phyloP scores from a whole-genome alignment of 2,113 vertebrate genomes.

The Xenopus borealis region DNA sequence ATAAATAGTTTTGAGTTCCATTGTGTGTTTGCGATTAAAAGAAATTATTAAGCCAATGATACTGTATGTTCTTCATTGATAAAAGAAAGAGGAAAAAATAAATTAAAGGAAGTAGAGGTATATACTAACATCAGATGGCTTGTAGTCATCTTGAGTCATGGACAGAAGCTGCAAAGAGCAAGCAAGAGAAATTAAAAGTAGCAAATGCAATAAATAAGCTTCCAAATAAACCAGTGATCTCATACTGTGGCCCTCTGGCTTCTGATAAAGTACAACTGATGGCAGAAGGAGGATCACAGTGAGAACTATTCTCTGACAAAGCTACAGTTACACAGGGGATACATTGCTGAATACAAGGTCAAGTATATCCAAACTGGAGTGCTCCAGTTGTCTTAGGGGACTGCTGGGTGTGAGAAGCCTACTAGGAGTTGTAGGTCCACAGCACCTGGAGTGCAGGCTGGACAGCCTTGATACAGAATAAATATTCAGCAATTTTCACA shows the following conservation, averaged over 20 bases:
- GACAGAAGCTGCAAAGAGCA: slow-evolving; percentile 88
- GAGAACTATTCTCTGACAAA: not conserved
- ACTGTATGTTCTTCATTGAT: not conserved
- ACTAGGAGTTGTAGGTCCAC: not conserved
- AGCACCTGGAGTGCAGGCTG: too few relatives aligned
- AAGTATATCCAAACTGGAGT: too few relatives aligned
- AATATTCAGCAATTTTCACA: not conserved
- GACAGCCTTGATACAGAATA: too few relatives aligned
- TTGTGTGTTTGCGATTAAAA: too few relatives aligned
- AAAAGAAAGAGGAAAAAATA: not conserved
- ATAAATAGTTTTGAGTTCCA: too few relatives aligned
- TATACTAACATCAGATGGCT: slow-evolving; percentile 91
- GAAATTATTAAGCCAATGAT: too few relatives aligned
- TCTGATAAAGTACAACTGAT: too few relatives aligned
- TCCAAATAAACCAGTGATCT: not conserved
- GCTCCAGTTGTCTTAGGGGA: too few relatives aligned
- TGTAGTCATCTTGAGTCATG: slow-evolving; percentile 91
- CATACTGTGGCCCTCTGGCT: not conserved
- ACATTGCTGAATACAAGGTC: not conserved
- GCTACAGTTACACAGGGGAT: not conserved
- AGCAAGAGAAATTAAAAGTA: slow-evolving; percentile 57
- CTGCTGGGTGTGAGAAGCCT: not conserved
- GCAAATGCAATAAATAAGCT: slow-evolving; percentile 49
- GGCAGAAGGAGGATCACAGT: too few relatives aligned
- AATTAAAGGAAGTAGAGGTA: slow-evolving; percentile 52